Base-by-base conservation (phyloP, 2,113 vertebrate species). In the Ictalurus furcatus region DNA sequence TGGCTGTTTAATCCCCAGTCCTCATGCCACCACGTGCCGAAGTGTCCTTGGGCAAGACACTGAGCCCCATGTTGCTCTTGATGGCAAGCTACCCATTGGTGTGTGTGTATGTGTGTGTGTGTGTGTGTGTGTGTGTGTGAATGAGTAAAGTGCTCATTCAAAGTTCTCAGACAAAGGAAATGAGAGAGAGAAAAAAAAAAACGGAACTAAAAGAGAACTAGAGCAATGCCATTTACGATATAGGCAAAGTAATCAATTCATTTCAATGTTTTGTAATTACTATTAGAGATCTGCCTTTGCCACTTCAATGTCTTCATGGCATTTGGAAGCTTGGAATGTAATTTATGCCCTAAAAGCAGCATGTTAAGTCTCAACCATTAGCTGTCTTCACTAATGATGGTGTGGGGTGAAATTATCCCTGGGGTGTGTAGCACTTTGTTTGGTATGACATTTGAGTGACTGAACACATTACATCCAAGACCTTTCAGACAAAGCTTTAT, bases 371-470 rank as follows among this genome's bases (percentile, higher is more conserved):
- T 48, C 34, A 71, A 59, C 82, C 58, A 78, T 88, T 88, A 88
- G 71, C 85, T 80, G 80, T 89, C 74, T 84, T 89, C 56, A 40
- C 56, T 90, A 87, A 83, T 90, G 88, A 90, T 84, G 63, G 74
- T 81, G 85, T 34, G 28, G 84, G 52, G 81, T 87, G 28, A 37
- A 87, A 85, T 89, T 25, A 85, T 73, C 80, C 89, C 84, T 34
- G 7, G 76, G 59, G 56, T 40, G 56, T 85, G 48, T 37, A 23
- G 63, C 78, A 73, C 73, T 48, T 90, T 89, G 61, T 89, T 88
- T 88, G 87, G 28, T n/a, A 78, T 90, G 84, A 81, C 87, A 89
- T 89, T 58, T 85, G 40, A 63, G 16, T 89, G 85, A 87, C n/a
- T 84, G 80, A 67, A 40, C 25, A 34, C 30, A 63, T 79, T 56